Evolutionary conservation across 2,797 vertebrate genomes (phyloP).

Genomic region (Limnodromus scolopaceus): DNA sequence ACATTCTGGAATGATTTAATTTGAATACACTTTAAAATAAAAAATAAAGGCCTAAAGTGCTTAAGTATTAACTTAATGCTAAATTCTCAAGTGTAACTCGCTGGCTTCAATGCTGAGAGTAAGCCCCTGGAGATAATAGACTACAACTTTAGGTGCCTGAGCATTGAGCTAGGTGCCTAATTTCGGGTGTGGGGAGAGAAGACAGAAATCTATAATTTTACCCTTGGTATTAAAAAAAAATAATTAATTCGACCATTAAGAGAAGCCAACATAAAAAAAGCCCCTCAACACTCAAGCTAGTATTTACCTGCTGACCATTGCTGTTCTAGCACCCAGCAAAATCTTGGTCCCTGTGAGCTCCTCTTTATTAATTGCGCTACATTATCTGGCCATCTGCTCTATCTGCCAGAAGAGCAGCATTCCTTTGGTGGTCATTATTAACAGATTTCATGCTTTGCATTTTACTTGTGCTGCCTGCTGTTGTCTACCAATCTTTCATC

Average conservation of each 20-base stretch:
- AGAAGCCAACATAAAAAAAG: background rate
- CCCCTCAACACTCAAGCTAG: background rate
- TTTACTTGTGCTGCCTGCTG: background rate
- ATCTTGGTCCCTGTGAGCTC: background rate
- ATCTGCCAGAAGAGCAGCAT: constrained; percentile 31
- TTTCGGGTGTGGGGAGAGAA: background rate
- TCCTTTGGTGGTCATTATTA: constrained; percentile 28
- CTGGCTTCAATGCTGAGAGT: background rate
- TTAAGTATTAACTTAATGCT: background rate
- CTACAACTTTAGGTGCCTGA: background rate
- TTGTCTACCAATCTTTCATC: background rate
- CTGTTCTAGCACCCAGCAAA: background rate
- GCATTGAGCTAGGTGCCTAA: background rate
- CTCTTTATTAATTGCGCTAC: background rate
- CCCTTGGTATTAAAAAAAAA: background rate
- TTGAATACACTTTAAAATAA: background rate
- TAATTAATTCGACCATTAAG: background rate
- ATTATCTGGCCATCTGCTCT: constrained; percentile 33
- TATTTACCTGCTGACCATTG: background rate
- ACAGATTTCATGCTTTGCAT: background rate
- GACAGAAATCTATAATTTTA: background rate
- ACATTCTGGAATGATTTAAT: background rate
- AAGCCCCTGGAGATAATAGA: background rate
- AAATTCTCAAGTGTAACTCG: background rate
- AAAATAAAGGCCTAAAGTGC: background rate